Base-by-base conservation (phyloP, 2,888 invertebrate species). In the Schizaphis graminum region DNA sequence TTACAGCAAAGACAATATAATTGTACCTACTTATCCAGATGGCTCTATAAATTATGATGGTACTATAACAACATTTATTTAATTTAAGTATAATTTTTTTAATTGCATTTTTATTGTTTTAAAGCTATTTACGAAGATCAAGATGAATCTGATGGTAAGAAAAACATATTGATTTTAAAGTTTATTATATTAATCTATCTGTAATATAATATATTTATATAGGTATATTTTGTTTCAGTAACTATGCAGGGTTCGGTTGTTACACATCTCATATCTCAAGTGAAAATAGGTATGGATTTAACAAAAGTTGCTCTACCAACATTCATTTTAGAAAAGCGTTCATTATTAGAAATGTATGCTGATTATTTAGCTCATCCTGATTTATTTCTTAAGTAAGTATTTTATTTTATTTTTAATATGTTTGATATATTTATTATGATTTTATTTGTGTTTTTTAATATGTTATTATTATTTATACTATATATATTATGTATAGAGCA, bases 341-440 rank as follows among this genome's bases (percentile, higher is more conserved):
- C 99, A 1, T 97, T 99, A 84, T 97, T 99, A 89, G 99, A 99
- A 96, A 99, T 99, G 99, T 99, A 99, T 96, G 99, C 99, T 91
- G 99, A 99, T 96, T 99, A 99, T 96, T 99, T 99, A 96, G 99
- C 99, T 26, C 99, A 99, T 97, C 99, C 99, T 0, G 99, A 99
- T 96, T 97, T 99, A 95, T 99, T 99, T 96, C 97, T 98, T 95
- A 98, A 97, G 98, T 98, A 96, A 96, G 96, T 95, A 91, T 94
- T 35, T 77, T 16, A n/a, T 90, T 94, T 91, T 84, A n/a, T 26
- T 41, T 11, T 92, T n/a, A n/a, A 47, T 44, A n/a, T n/a, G n/a
- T n/a, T n/a, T n/a, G n/a, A n/a, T n/a, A n/a, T n/a, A 61, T 49
- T 91, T 91, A 28, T 86, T 91, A 89, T 67, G 8, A 67, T 77